These are phyloP conservation scores for Tineola bisselliella DNA, from an alignment of 2,888 invertebrate species.

Conservation along the genomic window DNA sequence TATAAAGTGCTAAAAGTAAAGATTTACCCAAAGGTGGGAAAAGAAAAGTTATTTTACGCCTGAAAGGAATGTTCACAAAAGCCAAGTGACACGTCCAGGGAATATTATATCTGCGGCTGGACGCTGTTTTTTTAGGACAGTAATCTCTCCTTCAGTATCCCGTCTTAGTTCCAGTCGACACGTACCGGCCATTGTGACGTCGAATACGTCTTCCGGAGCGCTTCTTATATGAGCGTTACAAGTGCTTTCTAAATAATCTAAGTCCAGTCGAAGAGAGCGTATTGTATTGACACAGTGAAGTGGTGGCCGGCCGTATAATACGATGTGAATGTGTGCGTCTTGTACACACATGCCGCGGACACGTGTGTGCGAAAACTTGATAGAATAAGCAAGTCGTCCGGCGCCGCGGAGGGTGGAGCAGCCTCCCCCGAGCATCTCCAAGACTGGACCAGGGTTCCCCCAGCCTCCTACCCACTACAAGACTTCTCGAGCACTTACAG, in stretches of 20 bases:
- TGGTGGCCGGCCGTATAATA: conserved; percentile 68
- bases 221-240: conserved; percentile 70
- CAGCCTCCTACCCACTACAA: conserved; percentile 57
- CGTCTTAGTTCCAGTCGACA: conserved; percentile 54
- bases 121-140: conserved; percentile 66
- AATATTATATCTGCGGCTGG: conserved; percentile 56
- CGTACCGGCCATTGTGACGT: conserved; percentile 66
- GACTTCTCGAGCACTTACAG: conserved; percentile 61
- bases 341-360: conserved; percentile 37
- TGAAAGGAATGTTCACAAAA: conserved; percentile 4
- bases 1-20: background rate
- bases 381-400: conserved; percentile 68
- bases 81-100: conserved; percentile 47
- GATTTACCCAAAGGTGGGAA: background rate
- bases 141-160: conserved; percentile 60
- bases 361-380: conserved; percentile 58
- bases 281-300: conserved; percentile 70
- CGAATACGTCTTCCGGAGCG: conserved; percentile 61
- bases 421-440: conserved; percentile 55
- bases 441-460: conserved; percentile 52
- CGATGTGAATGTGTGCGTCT: conserved; percentile 22
- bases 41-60: background rate
- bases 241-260: conserved; percentile 71
- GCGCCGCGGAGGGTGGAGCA: conserved; percentile 35
- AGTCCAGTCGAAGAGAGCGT: conserved; percentile 68